phyloP scores from a whole-genome alignment of 1,140 invertebrate genomes.

The Caenorhabditis briggsae region DNA sequence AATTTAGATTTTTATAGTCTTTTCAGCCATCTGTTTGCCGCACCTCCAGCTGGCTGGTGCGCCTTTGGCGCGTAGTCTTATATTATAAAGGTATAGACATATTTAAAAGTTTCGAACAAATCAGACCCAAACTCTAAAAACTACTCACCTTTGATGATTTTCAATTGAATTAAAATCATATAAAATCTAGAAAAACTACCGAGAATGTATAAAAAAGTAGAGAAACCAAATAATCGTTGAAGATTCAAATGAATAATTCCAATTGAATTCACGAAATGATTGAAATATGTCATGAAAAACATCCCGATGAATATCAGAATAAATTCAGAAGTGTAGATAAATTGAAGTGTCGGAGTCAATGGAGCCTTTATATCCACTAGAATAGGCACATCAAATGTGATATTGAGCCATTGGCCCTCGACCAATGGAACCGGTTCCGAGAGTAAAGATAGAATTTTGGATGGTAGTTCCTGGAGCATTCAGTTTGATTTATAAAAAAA shows the following conservation, averaged over 20 bases:
- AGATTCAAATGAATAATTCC: conserved; percentile 30
- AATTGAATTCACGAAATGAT: conserved; percentile 1
- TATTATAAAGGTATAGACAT: no score
- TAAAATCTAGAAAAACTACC: conserved; percentile 24
- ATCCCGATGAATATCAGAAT: conserved; percentile 8
- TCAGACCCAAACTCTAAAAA: no score
- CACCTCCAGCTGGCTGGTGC: no score
- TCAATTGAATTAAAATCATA: conserved; percentile 24
- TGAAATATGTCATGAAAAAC: conserved; percentile 26
- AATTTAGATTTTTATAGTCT: no score
- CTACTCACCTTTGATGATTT: background rate
- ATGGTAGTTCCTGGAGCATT: background rate
- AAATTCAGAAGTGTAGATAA: conserved; percentile 1
- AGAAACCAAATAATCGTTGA: background rate
- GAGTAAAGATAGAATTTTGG: conserved; percentile 28
- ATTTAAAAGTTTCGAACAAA: no score
- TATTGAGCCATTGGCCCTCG: conserved; percentile 31
- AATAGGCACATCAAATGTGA: conserved; percentile 25
- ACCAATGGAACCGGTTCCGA: conserved; percentile 22
- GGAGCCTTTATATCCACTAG: conserved; percentile 26
- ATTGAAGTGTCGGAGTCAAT: conserved; percentile 12
- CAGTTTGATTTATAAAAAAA: background rate
- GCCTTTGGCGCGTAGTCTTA: no score
- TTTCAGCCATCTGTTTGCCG: no score
- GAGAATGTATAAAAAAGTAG: background rate